Evolutionary conservation across 1,140 invertebrate genomes (phyloP).

Genomic region (Oedothorax gibbosus): DNA sequence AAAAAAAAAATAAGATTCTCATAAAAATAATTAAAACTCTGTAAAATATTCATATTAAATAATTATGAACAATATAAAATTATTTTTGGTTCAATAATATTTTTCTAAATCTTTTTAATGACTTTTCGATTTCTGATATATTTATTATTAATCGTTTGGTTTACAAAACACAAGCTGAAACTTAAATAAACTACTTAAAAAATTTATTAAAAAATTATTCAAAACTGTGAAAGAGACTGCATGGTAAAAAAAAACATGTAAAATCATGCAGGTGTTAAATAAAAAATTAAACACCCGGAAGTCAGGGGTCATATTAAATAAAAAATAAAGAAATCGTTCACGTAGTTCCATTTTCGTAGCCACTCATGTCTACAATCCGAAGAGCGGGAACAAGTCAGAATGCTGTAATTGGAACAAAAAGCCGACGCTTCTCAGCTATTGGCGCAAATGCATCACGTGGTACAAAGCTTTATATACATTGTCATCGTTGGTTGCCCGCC

Average conservation of each 20-base stretch:
- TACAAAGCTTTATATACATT: slow-evolving; percentile 38
- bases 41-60: too few species aligned
- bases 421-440: neutral
- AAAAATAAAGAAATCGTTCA: neutral
- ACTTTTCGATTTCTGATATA: too few species aligned
- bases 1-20: too few species aligned
- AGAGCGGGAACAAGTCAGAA: slow-evolving; percentile 44
- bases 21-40: too few species aligned
- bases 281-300: neutral
- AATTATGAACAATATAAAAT: too few species aligned
- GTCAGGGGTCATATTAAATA: neutral
- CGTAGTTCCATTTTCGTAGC: neutral
- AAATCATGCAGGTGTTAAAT: neutral
- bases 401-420: slow-evolving; percentile 25
- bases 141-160: too few species aligned
- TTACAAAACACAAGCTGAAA: neutral
- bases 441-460: slow-evolving; percentile 31
- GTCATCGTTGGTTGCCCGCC: slow-evolving; percentile 37
- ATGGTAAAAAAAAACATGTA: neutral
- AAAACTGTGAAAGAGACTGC: neutral
- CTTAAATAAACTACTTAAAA: neutral
- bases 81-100: too few species aligned
- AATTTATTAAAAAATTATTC: neutral
- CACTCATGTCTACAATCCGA: neutral
- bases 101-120: too few species aligned